Conservation (phyloP, 1,140 invertebrate genomes). For the Apis cerana region DNA sequence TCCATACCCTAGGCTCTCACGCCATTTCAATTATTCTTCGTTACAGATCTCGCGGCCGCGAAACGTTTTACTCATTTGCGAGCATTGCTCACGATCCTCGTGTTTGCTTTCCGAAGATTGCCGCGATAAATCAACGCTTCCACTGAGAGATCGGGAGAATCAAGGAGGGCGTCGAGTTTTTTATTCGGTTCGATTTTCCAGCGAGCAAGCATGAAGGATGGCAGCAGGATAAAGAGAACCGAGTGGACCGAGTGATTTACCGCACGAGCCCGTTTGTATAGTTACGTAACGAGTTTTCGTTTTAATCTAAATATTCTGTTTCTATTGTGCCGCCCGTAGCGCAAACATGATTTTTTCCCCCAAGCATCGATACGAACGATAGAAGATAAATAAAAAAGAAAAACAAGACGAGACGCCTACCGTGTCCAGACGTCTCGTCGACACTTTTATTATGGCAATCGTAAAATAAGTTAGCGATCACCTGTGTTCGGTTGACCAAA, state of each 20-base stretch:
- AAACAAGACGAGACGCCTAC: neutral
- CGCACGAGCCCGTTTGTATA: neutral
- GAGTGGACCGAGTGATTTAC: neutral
- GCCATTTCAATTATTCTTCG: slow-evolving; percentile 50
- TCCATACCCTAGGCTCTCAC: neutral
- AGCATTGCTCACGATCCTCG: neutral
- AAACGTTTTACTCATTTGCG: slow-evolving; percentile 49
- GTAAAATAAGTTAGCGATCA: slow-evolving; percentile 58
- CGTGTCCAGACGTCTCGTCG: neutral
- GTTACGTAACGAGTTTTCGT: neutral
- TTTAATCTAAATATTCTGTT: slow-evolving; percentile 1
- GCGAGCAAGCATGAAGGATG: neutral
- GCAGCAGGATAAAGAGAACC: neutral
- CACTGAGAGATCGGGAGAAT: slow-evolving; percentile 4
- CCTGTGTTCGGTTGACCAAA: slow-evolving; percentile 45
- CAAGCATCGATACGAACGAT: neutral
- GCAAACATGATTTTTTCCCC: too few species aligned
- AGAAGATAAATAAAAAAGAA: slow-evolving; percentile 6
- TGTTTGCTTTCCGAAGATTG: slow-evolving; percentile 14
- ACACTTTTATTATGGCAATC: slow-evolving; percentile 62
- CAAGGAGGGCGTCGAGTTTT: neutral
- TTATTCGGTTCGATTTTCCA: slow-evolving; percentile 23
- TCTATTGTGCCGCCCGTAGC: neutral
- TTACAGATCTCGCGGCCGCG: slow-evolving; percentile 36
- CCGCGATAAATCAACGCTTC: slow-evolving; percentile 20